A percentile compares a stretch with the other conserved stretches of the same genome.
Evolutionary conservation across 2,113 vertebrate species (phyloP).

Genomic region (Phainopepla nitens): DNA sequence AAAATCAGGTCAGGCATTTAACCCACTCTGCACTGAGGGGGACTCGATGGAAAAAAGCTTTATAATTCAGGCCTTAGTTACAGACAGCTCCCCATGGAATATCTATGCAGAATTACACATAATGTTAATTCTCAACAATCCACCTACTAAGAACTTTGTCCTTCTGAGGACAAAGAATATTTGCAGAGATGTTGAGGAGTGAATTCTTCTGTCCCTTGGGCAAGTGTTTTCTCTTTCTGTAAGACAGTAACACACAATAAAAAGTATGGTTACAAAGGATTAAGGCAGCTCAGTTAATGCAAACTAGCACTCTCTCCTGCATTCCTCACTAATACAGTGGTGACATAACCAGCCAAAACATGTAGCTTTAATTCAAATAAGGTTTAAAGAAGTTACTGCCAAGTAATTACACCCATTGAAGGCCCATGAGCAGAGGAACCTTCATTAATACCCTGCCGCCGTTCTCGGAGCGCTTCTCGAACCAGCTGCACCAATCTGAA

Average conservation of each 20-base stretch:
- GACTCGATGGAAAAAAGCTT: neutral
- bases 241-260: neutral
- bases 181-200: neutral
- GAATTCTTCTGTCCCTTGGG: neutral
- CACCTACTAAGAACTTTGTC: neutral
- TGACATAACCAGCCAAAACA: conserved; percentile 49
- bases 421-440: neutral
- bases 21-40: neutral
- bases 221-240: neutral
- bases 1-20: neutral
- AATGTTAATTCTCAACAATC: neutral
- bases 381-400: conserved; percentile 43
- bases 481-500: neutral
- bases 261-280: conserved; percentile 25
- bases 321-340: conserved; percentile 21
- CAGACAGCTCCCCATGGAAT: neutral
- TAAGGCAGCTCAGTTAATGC: conserved; percentile 4
- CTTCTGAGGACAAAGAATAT: neutral
- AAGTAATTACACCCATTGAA: conserved; percentile 52
- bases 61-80: neutral
- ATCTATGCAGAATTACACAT: neutral
- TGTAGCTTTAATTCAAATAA: conserved; percentile 39
- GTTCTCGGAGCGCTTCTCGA: neutral
- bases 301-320: conserved; percentile 27
- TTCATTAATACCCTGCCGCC: neutral